Evolutionary conservation across 1,140 invertebrate species (phyloP).

Genomic region (Aphelinus atriplicis): DNA sequence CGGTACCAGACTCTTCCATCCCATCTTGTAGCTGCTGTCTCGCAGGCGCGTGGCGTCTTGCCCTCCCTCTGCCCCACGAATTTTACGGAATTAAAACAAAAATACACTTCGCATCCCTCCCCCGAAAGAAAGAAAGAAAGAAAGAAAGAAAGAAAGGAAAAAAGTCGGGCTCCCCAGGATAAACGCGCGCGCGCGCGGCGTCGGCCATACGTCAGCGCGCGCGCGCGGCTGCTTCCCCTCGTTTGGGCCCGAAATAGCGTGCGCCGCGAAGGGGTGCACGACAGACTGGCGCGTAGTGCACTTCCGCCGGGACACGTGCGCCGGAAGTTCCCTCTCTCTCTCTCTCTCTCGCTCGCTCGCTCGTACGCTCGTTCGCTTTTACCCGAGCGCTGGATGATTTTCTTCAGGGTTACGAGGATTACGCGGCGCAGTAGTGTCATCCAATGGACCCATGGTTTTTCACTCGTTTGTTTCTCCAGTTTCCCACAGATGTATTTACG

Average conservation of each 20-base stretch:
- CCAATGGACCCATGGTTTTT: too few relatives aligned
- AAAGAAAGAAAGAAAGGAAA: background rate
- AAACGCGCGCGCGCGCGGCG: background rate
- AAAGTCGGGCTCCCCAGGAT: background rate
- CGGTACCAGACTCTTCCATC: too few relatives aligned
- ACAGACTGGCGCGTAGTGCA: conserved; percentile 37
- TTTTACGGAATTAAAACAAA: too few relatives aligned
- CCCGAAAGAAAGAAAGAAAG: background rate
- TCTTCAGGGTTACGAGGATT: too few relatives aligned
- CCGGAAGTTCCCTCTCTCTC: conserved; percentile 12
- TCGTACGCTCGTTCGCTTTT: background rate
- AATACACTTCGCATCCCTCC: too few relatives aligned
- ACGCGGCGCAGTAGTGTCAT: too few relatives aligned
- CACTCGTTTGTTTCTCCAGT: too few relatives aligned
- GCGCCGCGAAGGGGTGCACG: conserved; percentile 1
- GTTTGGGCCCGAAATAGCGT: too few relatives aligned
- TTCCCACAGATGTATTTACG: background rate
- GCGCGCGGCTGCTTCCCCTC: background rate
- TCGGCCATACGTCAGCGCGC: too few relatives aligned
- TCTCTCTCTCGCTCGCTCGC: background rate
- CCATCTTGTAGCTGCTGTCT: too few relatives aligned
- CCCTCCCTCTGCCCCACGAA: too few relatives aligned
- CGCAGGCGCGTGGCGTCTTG: too few relatives aligned
- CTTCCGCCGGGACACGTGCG: conserved; percentile 28
- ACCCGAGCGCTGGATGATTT: background rate